Evolutionary conservation across 2,888 invertebrate species (phyloP), one percentile per base, ranked within the genome.

Genomic region (Lagria hirta): DNA sequence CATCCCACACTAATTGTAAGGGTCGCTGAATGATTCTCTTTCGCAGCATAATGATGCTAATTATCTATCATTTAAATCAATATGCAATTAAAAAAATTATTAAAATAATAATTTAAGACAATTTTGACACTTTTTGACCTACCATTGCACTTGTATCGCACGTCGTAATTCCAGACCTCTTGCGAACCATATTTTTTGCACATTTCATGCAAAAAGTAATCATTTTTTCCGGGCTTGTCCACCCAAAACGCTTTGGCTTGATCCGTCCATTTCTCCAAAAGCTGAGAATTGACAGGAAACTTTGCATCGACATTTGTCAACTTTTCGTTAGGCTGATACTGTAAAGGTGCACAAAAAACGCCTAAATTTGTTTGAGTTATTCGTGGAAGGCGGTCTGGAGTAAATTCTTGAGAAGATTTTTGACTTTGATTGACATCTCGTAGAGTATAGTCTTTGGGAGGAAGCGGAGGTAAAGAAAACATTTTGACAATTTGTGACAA

Each of bases 201-300:
- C 1, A 78, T 71, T 14, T 78, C 76, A 41, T 78, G 73, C 2
- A 80, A 58, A 1, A 71, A 72, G 42, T 75, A 76, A 3, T 76
- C 79, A 52, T 80, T 75, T 13, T 68, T 60, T 0, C 78, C 79
- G 2, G 79, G 79, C 53, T 74, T 74, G 55, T 74, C 74, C 1
- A 80, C 75, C 79, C 79, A 80, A 48, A 71, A 74, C 0, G 77
- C 78, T 52, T 73, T 76, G 20, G 73, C 75, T 15, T 64, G 70
- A 6, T 64, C 51, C 3, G 75, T 71, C 77, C 77, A 75, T 4
- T 66, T 64, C 1, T 79, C 70, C 30, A 78, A 48, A 12, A 66
- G 55, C 12, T 49, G 49, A 1, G 64, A 59, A 44, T 62, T 55
- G 3, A 65, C 45, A 17, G 50, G 22, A 23, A 43, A 42, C 6